Evolutionary conservation across 2,113 vertebrate species (phyloP).

Genomic region (Cichladusa arquata): DNA sequence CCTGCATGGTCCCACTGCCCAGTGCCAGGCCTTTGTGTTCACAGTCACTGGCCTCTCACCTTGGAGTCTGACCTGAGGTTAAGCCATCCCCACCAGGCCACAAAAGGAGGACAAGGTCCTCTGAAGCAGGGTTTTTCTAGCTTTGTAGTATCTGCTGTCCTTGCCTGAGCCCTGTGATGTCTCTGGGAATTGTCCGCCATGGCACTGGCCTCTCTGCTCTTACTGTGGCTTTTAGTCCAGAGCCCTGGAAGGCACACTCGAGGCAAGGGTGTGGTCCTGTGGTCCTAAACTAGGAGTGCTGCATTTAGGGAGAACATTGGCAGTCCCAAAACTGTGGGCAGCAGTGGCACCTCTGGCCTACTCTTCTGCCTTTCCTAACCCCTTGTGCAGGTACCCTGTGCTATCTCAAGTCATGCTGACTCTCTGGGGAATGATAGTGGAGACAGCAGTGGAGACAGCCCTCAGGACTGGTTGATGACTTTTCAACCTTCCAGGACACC

Average conservation of each 20-base stretch:
- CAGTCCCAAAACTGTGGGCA: background rate
- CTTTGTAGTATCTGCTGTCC: background rate
- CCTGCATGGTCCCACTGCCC: too few species aligned
- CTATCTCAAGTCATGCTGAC: background rate
- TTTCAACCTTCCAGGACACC: background rate
- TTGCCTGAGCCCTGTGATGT: rapidly evolving
- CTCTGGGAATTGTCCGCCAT: background rate
- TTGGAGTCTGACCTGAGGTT: background rate
- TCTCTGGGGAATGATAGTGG: background rate
- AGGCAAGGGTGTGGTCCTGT: background rate
- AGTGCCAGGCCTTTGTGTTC: rapidly evolving
- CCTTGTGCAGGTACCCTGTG: background rate
- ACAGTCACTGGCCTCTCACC: background rate
- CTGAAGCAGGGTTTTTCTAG: background rate
- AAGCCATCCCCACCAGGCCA: background rate
- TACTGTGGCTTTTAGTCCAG: background rate
- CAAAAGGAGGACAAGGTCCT: background rate
- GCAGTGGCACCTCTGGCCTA: background rate
- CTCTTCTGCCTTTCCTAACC: background rate
- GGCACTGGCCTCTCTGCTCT: background rate
- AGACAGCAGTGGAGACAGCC: background rate
- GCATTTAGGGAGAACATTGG: background rate
- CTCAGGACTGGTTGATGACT: background rate
- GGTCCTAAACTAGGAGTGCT: background rate
- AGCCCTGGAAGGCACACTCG: rapidly evolving